Evolutionary conservation across 92 coral and sea anemone genomes (phyloP), one percentile per base, ranked within the genome.

Genomic region (Parazoanthus darwini): DNA sequence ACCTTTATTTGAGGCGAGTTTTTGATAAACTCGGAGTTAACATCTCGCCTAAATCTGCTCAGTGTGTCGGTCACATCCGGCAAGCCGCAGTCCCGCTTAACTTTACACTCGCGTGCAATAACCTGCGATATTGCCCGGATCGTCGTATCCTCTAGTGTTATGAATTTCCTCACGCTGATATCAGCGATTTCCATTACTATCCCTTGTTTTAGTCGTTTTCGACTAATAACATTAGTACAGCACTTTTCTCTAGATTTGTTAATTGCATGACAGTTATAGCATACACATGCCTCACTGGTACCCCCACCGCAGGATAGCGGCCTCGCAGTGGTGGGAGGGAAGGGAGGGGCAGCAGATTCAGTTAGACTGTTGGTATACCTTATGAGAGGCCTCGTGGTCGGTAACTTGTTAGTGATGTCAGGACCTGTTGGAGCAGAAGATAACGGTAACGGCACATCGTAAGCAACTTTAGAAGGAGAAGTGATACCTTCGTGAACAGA

Each of bases 251-350:
- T 74, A 63, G 90, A 88, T 14, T 84, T 89, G 54, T 70, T 82
- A 37, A 81, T 87, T 81, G 91, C 90, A 0, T 86, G 79, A 81
- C 98, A 95, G 89, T 95, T 95, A 86, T 86, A 92, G 83, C 98
- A 95, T 81, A 92, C 77, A 68, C 98, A 95, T 11, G 85, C 83
- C 26, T 70, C 81, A 84, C 87, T 68, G 75, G 58, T 71, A 23
- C 54, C 68, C 79, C 87, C 79, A 71, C 87, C 87, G 87, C 87
- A 84, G 43, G 79, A 84, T 10, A 70, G 33, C 63, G 87, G 87
- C 78, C 35, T 51, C 67, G 14, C 20, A 18, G 79, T n/a, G 87
- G 77, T 38, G 67, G 87, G 59, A 13, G 42, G 37, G 75, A 84
- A 36, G 25, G 77, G 77, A 84, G 48, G 43, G 9, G n/a, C n/a